Percentiles rank a stretch among this genome's conserved stretches.
These are phyloP conservation scores for Mesoligia furuncula DNA, from an alignment of 2,888 invertebrate species.

Conservation along the genomic window DNA sequence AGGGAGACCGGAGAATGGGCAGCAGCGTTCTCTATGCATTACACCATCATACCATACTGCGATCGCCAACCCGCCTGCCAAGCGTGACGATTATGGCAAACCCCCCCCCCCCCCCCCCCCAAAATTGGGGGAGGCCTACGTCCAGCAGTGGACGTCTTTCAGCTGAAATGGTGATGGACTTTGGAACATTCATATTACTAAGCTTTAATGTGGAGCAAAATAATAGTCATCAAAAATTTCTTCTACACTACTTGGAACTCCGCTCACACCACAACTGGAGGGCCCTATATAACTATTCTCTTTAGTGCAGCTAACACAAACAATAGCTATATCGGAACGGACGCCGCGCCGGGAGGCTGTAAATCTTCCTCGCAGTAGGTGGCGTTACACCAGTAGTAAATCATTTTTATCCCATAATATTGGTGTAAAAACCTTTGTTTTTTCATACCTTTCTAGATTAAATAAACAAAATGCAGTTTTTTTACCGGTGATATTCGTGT, in stretches of 20 bases:
- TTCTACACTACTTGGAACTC: not conserved
- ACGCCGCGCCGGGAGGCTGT: slow-evolving; percentile 26
- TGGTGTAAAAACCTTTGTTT: slow-evolving; percentile 19
- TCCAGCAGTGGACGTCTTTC: no score
- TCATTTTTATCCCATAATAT: slow-evolving; percentile 54
- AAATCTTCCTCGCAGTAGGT: slow-evolving; percentile 42
- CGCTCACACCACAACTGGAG: not conserved
- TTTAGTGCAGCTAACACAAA: slow-evolving; percentile 18
- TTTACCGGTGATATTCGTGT: slow-evolving; percentile 21
- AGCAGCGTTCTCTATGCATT: no score
- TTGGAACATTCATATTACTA: slow-evolving; percentile 1
- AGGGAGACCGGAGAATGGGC: no score
- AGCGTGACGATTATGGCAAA: no score
- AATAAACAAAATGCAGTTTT: slow-evolving; percentile 6
- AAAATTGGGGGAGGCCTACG: no score
- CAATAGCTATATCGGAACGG: slow-evolving; percentile 41
- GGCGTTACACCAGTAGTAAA: slow-evolving; percentile 40
- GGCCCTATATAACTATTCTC: not conserved
- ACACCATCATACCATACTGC: no score
- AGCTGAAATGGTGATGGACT: no score
- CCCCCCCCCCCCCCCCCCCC: no score
- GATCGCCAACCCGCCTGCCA: no score
- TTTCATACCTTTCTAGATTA: slow-evolving; percentile 21
- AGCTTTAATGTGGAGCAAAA: not conserved
- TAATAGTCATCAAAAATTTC: not conserved